These are phyloP conservation scores for Drosophila pullipes DNA, from an alignment of 2,888 invertebrate species.

Conservation along the genomic window DNA sequence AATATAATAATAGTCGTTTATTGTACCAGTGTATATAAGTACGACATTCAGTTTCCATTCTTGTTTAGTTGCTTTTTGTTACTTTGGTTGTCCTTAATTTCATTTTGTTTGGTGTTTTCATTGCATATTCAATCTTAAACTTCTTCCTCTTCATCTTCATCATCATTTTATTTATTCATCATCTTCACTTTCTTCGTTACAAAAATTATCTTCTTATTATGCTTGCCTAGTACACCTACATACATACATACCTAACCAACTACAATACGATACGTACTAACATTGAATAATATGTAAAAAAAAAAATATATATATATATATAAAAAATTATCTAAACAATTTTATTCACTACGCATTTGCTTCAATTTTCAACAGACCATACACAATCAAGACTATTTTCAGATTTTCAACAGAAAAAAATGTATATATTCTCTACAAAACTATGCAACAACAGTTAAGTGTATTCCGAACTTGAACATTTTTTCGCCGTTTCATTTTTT, in stretches of 20 bases:
- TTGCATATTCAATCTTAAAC: constrained; percentile 71
- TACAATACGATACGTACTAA: constrained; percentile 53
- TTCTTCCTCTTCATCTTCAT: not conserved
- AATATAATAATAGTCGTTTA: constrained; percentile 14
- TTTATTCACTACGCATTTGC: constrained; percentile 29
- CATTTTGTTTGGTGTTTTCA: constrained; percentile 72
- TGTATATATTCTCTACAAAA: constrained; percentile 3
- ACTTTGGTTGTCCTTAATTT: constrained; percentile 37
- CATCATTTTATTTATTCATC: not conserved
- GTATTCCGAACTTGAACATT: not conserved
- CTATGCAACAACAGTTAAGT: not conserved
- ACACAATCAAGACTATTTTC: constrained; percentile 23
- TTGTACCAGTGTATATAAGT: constrained; percentile 4
- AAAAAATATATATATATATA: not conserved
- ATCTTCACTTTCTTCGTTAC: constrained; percentile 15
- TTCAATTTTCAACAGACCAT: constrained; percentile 22
- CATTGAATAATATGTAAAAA: constrained; percentile 19
- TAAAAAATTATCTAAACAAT: constrained; percentile 8
- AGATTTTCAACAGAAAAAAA: constrained; percentile 1
- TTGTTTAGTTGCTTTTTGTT: constrained; percentile 50
- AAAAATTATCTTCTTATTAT: constrained; percentile 12
- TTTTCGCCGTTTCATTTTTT: not conserved
- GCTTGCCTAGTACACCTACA: constrained; percentile 25
- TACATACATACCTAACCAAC: constrained; percentile 36
- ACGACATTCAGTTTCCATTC: constrained; percentile 27